Percentiles rank a stretch among this genome's conserved stretches.
Conservation (phyloP, 2,113 vertebrate species). For the Leptodactylus fuscus region DNA sequence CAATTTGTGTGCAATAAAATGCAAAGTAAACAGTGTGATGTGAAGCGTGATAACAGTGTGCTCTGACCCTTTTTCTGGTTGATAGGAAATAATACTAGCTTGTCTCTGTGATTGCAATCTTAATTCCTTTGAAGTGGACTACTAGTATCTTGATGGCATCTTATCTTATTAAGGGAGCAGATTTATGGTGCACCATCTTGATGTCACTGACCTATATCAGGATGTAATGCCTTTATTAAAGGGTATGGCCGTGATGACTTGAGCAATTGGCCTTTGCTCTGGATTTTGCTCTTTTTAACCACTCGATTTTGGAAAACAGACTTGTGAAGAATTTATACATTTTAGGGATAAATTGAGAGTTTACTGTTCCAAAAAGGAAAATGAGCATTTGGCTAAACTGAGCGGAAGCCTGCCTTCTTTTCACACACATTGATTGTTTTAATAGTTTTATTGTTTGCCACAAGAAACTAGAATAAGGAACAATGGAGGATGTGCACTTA, state of each 20-base stretch:
- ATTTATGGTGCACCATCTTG: conserved; percentile 53
- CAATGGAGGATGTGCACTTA: no score
- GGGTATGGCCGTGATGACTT: conserved; percentile 58
- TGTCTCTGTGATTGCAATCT: conserved; percentile 59
- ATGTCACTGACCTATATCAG: conserved; percentile 34
- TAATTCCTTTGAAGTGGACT: conserved; percentile 48
- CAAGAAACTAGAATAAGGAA: no score
- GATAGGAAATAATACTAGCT: conserved; percentile 61
- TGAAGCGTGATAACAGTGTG: conserved; percentile 40
- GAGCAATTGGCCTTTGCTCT: conserved; percentile 54
- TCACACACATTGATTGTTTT: no score
- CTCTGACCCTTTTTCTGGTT: conserved; percentile 45
- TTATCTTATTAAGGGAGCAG: conserved; percentile 37
- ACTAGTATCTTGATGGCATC: not conserved
- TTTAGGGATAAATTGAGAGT: not conserved
- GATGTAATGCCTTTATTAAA: conserved; percentile 16
- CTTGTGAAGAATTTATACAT: not conserved
- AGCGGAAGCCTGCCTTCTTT: not conserved
- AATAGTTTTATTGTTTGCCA: no score
- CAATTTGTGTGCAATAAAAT: conserved; percentile 47
- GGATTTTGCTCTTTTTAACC: not conserved
- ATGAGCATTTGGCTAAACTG: not conserved
- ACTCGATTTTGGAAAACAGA: not conserved
- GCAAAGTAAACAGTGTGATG: conserved; percentile 53
- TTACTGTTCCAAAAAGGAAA: no score